Evolutionary conservation across 2,797 vertebrate genomes (phyloP), one percentile per base, ranked within the genome.

Genomic region (Lateolabrax maculatus): DNA sequence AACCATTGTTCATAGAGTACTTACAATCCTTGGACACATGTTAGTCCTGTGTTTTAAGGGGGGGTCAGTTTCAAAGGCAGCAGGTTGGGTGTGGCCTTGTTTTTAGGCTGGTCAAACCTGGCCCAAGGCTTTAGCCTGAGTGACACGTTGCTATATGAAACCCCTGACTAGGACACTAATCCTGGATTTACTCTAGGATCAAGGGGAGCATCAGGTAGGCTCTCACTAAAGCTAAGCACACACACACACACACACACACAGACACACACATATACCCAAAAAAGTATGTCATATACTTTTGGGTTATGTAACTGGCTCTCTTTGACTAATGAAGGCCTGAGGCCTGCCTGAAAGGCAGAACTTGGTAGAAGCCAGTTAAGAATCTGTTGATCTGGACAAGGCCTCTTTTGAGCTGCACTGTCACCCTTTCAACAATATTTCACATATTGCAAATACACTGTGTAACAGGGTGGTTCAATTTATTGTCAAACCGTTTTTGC

Each of bases 151-250:
- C 75, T 62, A 89, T 82, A 81, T 90, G 84, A 93, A 90, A 85
- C 85, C 58, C 41, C 52, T 84, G 77, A 89, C 83, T 75, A 56
- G 64, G 57, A 83, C 67, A 60, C 71, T 90, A 90, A 93, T 92
- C 90, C 84, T 80, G 84, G 89, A 90, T 92, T 92, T 90, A 89
- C 75, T 83, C 75, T 29, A 36, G 85, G 85, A 90, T 92, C 79
- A 90, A 84, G 76, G 16, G 67, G 75, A 71, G 77, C 75, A 66
- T 80, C 83, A 84, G 85, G 71, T 84, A 80, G 88, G 79, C 77
- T 89, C 77, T 62, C 18, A 18, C 48, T 60, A 41, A 84, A 80
- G 64, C 76, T 73, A 67, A 61, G 60, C 25, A 19, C 36, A 63
- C 80, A 44, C 68, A 71, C 37, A 34, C 64, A 53, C 27, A 37